Conservation (phyloP, 2,888 invertebrate genomes). For the Rotaria socialis region DNA sequence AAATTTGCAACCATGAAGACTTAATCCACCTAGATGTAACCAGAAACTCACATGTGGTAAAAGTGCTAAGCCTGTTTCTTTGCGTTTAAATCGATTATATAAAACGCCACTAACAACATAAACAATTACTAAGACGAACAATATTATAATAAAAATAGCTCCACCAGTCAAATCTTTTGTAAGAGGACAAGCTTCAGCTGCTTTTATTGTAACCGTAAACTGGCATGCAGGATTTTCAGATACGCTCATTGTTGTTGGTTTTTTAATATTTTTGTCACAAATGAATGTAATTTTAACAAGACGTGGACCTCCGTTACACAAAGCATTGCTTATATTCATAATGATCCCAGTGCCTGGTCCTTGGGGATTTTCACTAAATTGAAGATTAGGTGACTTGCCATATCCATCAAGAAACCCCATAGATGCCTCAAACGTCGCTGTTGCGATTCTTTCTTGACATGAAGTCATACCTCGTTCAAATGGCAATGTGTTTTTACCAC, state of each 20-base stretch:
- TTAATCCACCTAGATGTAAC: background rate
- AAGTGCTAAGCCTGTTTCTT: background rate
- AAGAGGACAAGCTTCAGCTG: slow-evolving; percentile 3
- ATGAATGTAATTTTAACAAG: background rate
- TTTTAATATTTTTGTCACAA: background rate
- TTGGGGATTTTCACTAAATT: background rate
- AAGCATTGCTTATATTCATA: background rate
- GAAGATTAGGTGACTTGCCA: background rate
- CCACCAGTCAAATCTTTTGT: background rate
- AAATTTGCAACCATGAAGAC: background rate
- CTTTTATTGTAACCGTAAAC: background rate
- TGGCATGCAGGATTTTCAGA: background rate
- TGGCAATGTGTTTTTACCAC: background rate
- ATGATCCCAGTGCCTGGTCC: slow-evolving; percentile 10
- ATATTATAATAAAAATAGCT: background rate
- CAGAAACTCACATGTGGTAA: background rate
- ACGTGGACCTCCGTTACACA: background rate
- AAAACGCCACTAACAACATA: background rate
- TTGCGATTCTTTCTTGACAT: background rate
- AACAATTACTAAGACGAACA: background rate
- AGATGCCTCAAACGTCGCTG: background rate
- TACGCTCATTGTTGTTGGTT: background rate
- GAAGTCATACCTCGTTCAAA: background rate
- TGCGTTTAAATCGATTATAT: background rate
- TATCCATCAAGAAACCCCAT: slow-evolving; percentile 11